phyloP scores from a whole-genome alignment of 2,888 invertebrate species.

The Cantharis flavilabris region DNA sequence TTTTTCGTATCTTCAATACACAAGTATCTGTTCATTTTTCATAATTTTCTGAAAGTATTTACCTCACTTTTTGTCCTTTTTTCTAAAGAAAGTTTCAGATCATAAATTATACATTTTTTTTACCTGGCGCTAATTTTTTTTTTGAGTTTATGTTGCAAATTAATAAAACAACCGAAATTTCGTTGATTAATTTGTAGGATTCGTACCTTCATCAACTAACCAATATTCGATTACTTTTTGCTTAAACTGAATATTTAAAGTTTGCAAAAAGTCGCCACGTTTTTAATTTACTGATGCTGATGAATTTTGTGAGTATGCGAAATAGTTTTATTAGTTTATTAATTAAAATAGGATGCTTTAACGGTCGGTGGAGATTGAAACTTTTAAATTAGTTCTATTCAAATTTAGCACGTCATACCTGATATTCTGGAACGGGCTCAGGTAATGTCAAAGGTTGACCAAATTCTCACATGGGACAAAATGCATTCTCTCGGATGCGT shows the following conservation, averaged over 20 bases:
- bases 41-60: neutral
- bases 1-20: neutral
- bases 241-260: neutral
- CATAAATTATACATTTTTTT: neutral
- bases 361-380: neutral
- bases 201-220: neutral
- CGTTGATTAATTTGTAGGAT: neutral
- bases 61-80: neutral
- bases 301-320: neutral
- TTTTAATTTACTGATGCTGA: too few relatives aligned
- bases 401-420: neutral
- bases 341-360: neutral
- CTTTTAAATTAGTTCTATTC: neutral
- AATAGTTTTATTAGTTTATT: neutral
- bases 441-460: slow-evolving; percentile 3
- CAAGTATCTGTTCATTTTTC: neutral
- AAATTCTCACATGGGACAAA: slow-evolving; percentile 1
- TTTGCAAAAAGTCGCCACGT: too few relatives aligned
- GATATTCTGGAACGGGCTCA: neutral
- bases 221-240: neutral
- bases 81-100: neutral
- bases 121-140: neutral
- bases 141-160: neutral
- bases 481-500: neutral
- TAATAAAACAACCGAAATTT: neutral